Evolutionary conservation across 2,113 vertebrate genomes (phyloP), one percentile per base, ranked within the genome.

Genomic region (Odocoileus virginianus): DNA sequence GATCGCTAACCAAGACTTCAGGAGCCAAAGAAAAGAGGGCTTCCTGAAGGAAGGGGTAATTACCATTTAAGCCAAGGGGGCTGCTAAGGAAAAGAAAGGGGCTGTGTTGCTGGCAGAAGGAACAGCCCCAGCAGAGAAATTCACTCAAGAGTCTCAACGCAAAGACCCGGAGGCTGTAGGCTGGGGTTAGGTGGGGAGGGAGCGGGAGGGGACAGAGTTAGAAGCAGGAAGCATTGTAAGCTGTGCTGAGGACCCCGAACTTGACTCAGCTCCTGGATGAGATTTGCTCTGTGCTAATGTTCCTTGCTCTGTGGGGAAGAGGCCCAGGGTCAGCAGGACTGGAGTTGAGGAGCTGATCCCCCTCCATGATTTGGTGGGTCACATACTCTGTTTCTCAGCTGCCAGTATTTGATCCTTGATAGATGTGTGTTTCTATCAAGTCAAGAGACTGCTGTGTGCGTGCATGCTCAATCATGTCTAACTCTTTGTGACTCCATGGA

Each of bases 381-480:
- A 40, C 7, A 3, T 61, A 58, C 50, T 40, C 0, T 52, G 47
- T 40, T 81, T 21, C 81, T 67, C 47, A 55, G 25, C 64, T 27
- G 5, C 4, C 61, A 7, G 25, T 15, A 79, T 43, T 11, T 57
- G 13, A 25, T 67, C 79, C 85, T 90, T 27, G 25, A 15, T 23
- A 61, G 28, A 47, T 23, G n/a, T 71, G 13, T 30, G 54, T 43
- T 30, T 36, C 14, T 79, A 2, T 94, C 87, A 15, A 40, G 55
- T 67, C 40, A 89, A 79, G 10, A 79, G 47, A 61, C 47, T 25
- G 28, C 91, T 27, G 19, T 43, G 30, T 25, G 30, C 36, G 6
- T 12, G 21, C 10, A 6, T 74, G 67, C n/a, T 12, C 0, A 3
- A 27, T 5, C 6, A 0, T 76, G 40, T 76, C 6, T 43, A 7